Evolutionary conservation across 2,888 invertebrate species (phyloP).

Genomic region (Dryococelus australis): DNA sequence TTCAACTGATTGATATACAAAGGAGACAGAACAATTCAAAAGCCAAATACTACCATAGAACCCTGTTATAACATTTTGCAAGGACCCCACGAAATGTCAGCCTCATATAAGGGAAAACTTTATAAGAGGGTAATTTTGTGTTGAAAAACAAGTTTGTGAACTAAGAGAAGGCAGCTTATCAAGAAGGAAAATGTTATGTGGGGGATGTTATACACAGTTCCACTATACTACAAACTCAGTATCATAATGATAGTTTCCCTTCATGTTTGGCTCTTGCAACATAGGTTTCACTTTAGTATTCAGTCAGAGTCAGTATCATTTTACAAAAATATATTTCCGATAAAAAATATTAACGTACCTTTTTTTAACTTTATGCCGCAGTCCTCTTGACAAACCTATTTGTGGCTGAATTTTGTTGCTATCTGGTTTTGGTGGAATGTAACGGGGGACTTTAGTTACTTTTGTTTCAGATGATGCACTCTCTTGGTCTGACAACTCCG

Average conservation of each 20-base stretch:
- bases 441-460: constrained; percentile 56
- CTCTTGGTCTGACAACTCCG: not conserved
- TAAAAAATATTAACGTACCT: constrained; percentile 31
- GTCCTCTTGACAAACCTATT: constrained; percentile 54
- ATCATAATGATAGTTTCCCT: too few species aligned
- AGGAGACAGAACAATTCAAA: constrained; percentile 1
- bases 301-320: too few species aligned
- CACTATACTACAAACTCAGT: not conserved
- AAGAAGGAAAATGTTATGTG: not conserved
- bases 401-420: constrained; percentile 47
- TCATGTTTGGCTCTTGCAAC: too few species aligned
- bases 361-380: constrained; percentile 54
- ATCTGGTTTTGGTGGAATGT: constrained; percentile 58
- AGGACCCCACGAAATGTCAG: too few species aligned
- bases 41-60: not conserved
- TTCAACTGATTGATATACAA: not conserved
- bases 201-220: not conserved
- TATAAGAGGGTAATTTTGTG: too few species aligned
- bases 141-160: too few species aligned
- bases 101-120: too few species aligned
- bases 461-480: constrained; percentile 23
- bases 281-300: too few species aligned
- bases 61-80: too few species aligned
- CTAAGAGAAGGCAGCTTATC: too few species aligned
- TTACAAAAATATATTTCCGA: too few species aligned